phyloP scores from a whole-genome alignment of 2,113 vertebrate species.

The Isurus oxyrinchus region DNA sequence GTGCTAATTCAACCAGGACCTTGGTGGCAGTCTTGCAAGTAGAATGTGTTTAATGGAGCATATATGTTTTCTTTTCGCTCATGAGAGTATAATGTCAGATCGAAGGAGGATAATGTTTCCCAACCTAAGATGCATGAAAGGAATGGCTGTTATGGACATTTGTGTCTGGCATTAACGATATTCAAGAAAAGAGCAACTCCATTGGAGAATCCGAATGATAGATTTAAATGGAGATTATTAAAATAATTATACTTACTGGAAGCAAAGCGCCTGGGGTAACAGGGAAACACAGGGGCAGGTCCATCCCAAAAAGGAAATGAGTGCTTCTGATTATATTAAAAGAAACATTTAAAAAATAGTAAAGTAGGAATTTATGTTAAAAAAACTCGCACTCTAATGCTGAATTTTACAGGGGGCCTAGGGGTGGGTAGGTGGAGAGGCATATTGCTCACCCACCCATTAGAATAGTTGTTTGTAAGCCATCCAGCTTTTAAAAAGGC shows the following conservation, averaged over 20 bases:
- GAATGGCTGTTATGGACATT: background rate
- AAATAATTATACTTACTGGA: background rate
- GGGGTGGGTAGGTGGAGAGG: too few species aligned
- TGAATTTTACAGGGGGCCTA: too few species aligned
- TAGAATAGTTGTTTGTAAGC: too few species aligned
- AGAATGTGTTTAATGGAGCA: conserved; percentile 5
- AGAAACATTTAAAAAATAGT: background rate
- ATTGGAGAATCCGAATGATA: background rate
- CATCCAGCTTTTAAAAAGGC: too few species aligned
- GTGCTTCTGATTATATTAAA: background rate
- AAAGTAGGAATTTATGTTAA: background rate
- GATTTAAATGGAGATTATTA: background rate
- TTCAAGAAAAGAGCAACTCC: background rate
- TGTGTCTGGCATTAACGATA: background rate
- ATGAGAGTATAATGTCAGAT: background rate
- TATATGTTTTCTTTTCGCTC: conserved; percentile 12
- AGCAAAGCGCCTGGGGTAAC: background rate
- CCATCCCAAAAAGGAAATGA: background rate
- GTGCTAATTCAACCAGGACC: background rate
- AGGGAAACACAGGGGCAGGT: background rate
- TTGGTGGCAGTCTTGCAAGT: background rate
- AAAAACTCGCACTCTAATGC: background rate
- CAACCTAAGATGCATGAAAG: conserved; percentile 7
- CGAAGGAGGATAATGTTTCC: background rate
- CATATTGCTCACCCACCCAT: too few species aligned